Conservation (phyloP, 2,113 vertebrate genomes). For the Psophia crepitans region DNA sequence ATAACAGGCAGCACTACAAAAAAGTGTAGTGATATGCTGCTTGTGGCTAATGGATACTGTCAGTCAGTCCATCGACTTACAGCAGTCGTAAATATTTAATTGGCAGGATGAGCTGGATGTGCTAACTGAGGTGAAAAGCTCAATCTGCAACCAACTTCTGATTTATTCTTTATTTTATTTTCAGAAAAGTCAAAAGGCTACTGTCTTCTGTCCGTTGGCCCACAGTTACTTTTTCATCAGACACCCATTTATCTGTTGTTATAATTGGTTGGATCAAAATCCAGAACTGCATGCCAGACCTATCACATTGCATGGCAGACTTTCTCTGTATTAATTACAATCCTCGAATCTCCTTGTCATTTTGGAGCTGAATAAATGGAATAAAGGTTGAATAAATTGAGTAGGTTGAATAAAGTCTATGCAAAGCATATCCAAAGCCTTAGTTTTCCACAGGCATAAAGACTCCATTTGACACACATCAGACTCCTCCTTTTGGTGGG, state of each 20-base stretch:
- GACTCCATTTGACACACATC: neutral
- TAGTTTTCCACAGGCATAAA: neutral
- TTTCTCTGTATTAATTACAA: neutral
- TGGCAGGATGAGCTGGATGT: neutral
- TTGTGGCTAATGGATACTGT: neutral
- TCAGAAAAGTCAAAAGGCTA: neutral
- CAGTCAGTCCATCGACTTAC: neutral
- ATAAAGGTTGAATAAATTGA: too few relatives aligned
- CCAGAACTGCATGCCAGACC: neutral
- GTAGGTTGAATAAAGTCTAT: neutral
- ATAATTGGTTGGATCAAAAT: neutral
- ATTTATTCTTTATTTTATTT: neutral
- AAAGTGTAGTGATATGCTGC: neutral
- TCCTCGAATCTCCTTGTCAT: neutral
- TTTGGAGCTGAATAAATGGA: neutral
- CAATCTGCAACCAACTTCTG: neutral
- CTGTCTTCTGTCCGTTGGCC: neutral
- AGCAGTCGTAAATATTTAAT: neutral
- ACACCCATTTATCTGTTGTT: neutral
- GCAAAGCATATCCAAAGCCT: neutral
- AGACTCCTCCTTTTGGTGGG: neutral
- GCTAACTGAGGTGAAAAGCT: neutral
- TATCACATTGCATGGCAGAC: neutral
- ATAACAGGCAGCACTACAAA: neutral
- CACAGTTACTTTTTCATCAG: neutral